Conservation (phyloP, 2,797 vertebrate genomes). For the Pangasius sanitwongsei region DNA sequence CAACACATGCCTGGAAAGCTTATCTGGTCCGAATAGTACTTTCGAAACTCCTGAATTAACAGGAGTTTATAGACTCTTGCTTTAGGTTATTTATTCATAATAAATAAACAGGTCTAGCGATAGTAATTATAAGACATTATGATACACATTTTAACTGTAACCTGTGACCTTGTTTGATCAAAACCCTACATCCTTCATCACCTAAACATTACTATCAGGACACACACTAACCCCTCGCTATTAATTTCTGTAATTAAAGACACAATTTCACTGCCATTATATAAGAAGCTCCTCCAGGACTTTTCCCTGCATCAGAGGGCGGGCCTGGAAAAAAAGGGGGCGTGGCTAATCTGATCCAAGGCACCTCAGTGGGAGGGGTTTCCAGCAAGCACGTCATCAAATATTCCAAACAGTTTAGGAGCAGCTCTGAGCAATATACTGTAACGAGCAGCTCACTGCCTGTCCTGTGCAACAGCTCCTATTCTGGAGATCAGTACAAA, state of each 20-base stretch:
- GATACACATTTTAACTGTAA: background rate
- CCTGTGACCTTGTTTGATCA: background rate
- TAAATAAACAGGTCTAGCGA: too few species aligned
- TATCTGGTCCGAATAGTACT: too few species aligned
- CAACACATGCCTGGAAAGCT: too few species aligned
- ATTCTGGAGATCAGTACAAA: background rate
- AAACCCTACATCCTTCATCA: background rate
- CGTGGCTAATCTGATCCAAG: conserved; percentile 59
- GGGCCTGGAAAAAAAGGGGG: conserved; percentile 63
- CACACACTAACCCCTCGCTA: background rate
- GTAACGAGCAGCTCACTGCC: background rate
- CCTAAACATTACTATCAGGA: background rate
- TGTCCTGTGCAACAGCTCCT: background rate
- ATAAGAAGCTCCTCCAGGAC: conserved; percentile 22
- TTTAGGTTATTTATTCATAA: too few species aligned
- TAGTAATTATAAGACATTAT: background rate
- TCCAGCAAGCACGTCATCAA: conserved; percentile 59
- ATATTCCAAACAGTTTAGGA: conserved; percentile 55
- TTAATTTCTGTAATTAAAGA: background rate
- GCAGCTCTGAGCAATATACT: conserved; percentile 22
- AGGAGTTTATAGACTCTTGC: too few species aligned
- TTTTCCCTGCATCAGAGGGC: conserved; percentile 46
- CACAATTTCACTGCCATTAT: background rate
- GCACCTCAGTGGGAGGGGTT: conserved; percentile 69
- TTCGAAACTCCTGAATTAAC: too few species aligned